Evolutionary conservation across 1,140 invertebrate species (phyloP).

Genomic region (Nasonia longicornis): DNA sequence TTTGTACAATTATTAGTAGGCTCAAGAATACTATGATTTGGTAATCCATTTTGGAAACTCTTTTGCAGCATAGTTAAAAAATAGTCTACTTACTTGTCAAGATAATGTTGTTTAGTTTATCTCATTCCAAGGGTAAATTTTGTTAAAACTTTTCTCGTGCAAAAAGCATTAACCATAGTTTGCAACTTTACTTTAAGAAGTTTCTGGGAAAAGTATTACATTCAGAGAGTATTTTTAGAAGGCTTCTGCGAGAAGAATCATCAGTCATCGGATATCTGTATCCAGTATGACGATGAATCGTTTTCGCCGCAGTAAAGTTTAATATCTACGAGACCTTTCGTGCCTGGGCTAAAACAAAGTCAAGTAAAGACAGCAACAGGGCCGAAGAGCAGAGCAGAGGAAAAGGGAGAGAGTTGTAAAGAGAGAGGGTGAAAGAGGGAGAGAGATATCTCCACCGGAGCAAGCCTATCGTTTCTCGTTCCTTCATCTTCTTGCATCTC

Average conservation of each 20-base stretch:
- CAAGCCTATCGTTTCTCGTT: slow-evolving; percentile 15
- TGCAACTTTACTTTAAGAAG: not conserved
- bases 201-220: not conserved
- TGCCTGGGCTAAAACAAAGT: not conserved
- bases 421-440: slow-evolving; percentile 9
- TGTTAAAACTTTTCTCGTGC: not conserved
- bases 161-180: not conserved
- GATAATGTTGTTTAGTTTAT: no score
- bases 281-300: slow-evolving; percentile 11
- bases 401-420: not conserved
- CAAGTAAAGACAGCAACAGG: slow-evolving; percentile 31
- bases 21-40: no score
- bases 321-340: slow-evolving; percentile 20
- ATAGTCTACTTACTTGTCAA: no score
- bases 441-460: not conserved
- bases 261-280: slow-evolving; percentile 5
- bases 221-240: not conserved
- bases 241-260: not conserved
- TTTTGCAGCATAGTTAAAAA: no score
- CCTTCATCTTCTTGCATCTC: slow-evolving; percentile 10
- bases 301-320: slow-evolving; percentile 31
- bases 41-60: no score
- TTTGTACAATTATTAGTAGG: no score
- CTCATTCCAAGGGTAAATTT: no score
- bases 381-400: not conserved